These are phyloP conservation scores for Tenualosa thibaudeaui DNA, from an alignment of 2,797 vertebrate genomes.

Conservation along the genomic window DNA sequence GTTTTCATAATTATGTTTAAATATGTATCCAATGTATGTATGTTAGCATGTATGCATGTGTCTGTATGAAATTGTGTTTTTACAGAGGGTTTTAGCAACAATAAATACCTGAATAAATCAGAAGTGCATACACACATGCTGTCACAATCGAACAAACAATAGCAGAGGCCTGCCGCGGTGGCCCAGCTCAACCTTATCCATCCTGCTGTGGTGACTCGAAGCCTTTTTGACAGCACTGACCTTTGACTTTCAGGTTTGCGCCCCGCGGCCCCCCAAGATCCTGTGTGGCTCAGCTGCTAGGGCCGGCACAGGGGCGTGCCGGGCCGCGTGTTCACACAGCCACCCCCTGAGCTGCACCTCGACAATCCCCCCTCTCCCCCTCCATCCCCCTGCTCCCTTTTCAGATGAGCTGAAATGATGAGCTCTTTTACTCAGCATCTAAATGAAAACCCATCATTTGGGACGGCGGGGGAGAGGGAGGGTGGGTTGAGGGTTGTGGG, in stretches of 20 bases:
- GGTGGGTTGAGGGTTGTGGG: not conserved
- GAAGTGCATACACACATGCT: not conserved
- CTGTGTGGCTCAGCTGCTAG: slow-evolving; percentile 46
- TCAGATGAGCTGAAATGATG: slow-evolving; percentile 8
- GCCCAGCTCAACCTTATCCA: not conserved
- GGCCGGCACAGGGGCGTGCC: slow-evolving; percentile 8
- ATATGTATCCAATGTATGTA: not conserved
- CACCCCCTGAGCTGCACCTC: not conserved
- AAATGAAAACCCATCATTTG: slow-evolving; percentile 20
- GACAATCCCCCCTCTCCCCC: not conserved
- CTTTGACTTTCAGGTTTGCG: slow-evolving; percentile 41
- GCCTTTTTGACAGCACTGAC: slow-evolving; percentile 40
- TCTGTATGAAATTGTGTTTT: not conserved
- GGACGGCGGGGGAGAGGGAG: not conserved
- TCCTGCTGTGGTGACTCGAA: slow-evolving; percentile 22
- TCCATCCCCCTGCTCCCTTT: not conserved
- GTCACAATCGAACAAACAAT: not conserved
- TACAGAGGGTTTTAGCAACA: not conserved
- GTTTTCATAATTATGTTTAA: too few relatives aligned
- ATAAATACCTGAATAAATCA: not conserved
- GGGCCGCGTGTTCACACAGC: not conserved
- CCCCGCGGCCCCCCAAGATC: slow-evolving; percentile 31
- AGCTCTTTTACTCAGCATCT: slow-evolving; percentile 15
- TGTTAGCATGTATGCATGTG: not conserved
- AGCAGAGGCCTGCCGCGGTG: not conserved